Conservation (phyloP, 2,797 vertebrate genomes). For the Thalassophryne amazonica region DNA sequence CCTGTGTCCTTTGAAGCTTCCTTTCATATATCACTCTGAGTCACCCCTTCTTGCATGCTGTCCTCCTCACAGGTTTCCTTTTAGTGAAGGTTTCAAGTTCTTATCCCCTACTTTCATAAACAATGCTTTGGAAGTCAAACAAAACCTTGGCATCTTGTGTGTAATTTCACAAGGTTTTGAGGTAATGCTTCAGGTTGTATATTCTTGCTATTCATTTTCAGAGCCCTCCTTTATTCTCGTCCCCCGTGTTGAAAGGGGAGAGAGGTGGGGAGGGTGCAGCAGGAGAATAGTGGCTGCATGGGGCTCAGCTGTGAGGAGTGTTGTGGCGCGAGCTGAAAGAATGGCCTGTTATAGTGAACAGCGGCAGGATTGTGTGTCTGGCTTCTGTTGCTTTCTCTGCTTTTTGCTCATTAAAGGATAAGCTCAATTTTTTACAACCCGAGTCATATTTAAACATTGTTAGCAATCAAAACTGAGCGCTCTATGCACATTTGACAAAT, state of each 20-base stretch:
- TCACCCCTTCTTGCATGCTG: slow-evolving; percentile 3
- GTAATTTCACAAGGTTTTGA: slow-evolving; percentile 56
- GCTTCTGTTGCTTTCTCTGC: slow-evolving; percentile 42
- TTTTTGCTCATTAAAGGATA: slow-evolving; percentile 37
- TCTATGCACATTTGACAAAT: too few species aligned
- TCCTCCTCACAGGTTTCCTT: slow-evolving; percentile 8
- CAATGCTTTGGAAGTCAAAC: slow-evolving; percentile 4
- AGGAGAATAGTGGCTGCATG: slow-evolving; percentile 70
- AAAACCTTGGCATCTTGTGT: slow-evolving; percentile 20
- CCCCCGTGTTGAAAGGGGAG: slow-evolving; percentile 56
- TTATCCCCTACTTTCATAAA: background rate
- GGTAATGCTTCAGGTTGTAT: slow-evolving; percentile 52
- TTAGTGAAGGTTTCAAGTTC: background rate
- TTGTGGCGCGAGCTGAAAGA: slow-evolving; percentile 73
- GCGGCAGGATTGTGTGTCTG: slow-evolving; percentile 69
- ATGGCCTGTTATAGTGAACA: slow-evolving; percentile 71
- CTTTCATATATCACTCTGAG: slow-evolving; percentile 18
- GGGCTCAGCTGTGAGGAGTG: slow-evolving; percentile 67
- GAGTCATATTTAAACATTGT: too few species aligned
- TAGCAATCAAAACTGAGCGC: too few species aligned
- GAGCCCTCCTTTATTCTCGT: slow-evolving; percentile 32
- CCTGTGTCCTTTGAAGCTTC: slow-evolving; percentile 5
- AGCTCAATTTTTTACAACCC: too few species aligned
- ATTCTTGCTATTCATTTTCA: slow-evolving; percentile 41
- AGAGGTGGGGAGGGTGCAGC: slow-evolving; percentile 56